Conservation (phyloP, 30 jellyfish, hydroid and myxozoan species). For the Euphysa ruthae region DNA sequence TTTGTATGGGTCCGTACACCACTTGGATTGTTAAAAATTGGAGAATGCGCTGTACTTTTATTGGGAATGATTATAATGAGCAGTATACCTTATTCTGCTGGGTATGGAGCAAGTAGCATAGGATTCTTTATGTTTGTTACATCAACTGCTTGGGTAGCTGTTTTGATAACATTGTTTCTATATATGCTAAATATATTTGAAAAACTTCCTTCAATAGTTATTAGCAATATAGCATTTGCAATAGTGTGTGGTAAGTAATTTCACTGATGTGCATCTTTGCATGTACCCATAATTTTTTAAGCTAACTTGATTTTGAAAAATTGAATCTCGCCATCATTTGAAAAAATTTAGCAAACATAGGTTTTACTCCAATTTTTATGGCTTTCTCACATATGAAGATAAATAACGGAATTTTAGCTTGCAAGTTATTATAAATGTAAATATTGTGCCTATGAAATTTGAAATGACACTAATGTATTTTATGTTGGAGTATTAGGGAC, state of each 20-base stretch:
- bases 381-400: too few species aligned
- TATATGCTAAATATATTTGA: not conserved
- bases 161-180: not conserved
- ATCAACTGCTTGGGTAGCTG: constrained; percentile 5
- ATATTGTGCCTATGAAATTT: too few species aligned
- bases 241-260: constrained; percentile 13
- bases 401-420: too few species aligned
- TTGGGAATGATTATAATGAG: constrained; percentile 11
- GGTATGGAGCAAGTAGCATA: not conserved
- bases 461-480: too few species aligned
- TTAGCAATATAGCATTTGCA: constrained; percentile 5
- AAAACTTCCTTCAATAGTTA: constrained; percentile 10
- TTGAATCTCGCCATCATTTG: too few species aligned
- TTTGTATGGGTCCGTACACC: constrained; percentile 21
- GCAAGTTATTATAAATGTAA: too few species aligned
- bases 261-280: not conserved
- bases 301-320: too few species aligned
- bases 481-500: too few species aligned
- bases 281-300: too few species aligned
- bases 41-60: constrained; percentile 6
- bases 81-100: not conserved
- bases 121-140: constrained; percentile 11
- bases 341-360: too few species aligned
- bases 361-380: too few species aligned
- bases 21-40: constrained; percentile 15